Base-by-base conservation (phyloP, 2,797 vertebrate species). In the Sternarchorhynchus goeldii region DNA sequence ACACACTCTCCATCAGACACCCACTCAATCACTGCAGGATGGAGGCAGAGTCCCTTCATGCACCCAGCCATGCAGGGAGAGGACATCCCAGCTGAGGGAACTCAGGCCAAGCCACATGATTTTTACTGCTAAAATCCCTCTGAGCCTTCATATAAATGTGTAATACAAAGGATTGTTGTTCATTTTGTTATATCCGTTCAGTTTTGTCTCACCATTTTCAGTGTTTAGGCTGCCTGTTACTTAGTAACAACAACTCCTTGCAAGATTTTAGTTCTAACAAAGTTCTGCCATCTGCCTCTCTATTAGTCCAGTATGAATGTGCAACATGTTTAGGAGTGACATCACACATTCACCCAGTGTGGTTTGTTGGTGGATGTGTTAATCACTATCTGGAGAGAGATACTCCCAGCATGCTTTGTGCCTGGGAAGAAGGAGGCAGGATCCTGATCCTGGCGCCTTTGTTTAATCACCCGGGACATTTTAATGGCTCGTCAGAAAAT, bases 401-500 rank as follows among this genome's bases (percentile, higher is more conserved):
- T 81, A 69, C 72, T 83, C 72, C 77, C 83, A 78, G 76, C 67
- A 7, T 81, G 74, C 83, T 66, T 78, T 63, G 55, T 67, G 76
- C 77, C 76, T 80, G 67, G 72, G 20, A 58, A 58, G 65, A 78
- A 82, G 75, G 74, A 74, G 81, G 79, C 81, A 72, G 70, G 73
- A 81, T 50, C 80, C 80, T 77, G 68, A 77, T 79, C 81, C 81
- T 79, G 77, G 74, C 73, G 65, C 81, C 77, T 82, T 83, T 84
- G 77, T 85, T 88, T 85, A 87, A 87, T 86, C 82, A 86, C 82
- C 82, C 83, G 74, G 75, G 81, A 79, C 82, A 76, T 86, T 85
- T 87, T 87, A 87, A 86, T 86, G 84, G 85, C 85, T 82, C 82
- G 84, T 88, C 86, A 85, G 82, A 81, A 86, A 84, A 83, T 84